Evolutionary conservation across 2,797 vertebrate species (phyloP), one percentile per base, ranked within the genome.

Genomic region (Xerus rutilus): DNA sequence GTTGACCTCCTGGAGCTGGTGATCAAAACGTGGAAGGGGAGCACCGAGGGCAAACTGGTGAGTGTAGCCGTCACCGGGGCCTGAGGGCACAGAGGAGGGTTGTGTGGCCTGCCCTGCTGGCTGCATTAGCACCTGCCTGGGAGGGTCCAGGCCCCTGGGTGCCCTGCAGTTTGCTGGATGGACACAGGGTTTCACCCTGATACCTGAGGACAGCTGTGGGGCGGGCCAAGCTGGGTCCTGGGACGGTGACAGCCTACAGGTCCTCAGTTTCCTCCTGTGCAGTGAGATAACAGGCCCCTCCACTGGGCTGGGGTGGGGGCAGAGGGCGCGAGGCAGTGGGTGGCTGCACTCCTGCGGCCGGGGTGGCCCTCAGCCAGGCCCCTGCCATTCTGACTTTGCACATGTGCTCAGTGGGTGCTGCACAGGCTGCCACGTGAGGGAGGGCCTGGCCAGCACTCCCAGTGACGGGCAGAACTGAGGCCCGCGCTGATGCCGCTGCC

Each of bases 21-120:
- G 92, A 99, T 99, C 98, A 99, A 99, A 95, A 99, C 99, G 39
- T 99, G 99, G 99, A 99, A 99, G 97, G 99, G 99, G 96, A 98
- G 98, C 65, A 79, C 99, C 0, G 98, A 98, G 0, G 99, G 98
- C 59, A 99, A 99, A 97, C 98, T 99, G 98, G 99, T 99, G 97
- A 96, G 98, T 39, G 11, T 28, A 8, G 17, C 43, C 11, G 1
- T 30, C 20, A 7, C 45, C 17, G 0, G 9, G 9, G 84, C 21
- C 5, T 2, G 0, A 4, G 6, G 49, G 30, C 6, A 12, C 28
- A 35, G n/a, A 11, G 8, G 18, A 21, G n/a, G 13, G 5, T 8
- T 11, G 7, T 21, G 7, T 13, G 18, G 6, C 12, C 0, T 30
- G 39, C 49, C 87, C 43, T 45, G 74, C 67, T 30, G n/a, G 43